Conservation (phyloP, 2,888 invertebrate genomes). For the Mythimna ferrago region DNA sequence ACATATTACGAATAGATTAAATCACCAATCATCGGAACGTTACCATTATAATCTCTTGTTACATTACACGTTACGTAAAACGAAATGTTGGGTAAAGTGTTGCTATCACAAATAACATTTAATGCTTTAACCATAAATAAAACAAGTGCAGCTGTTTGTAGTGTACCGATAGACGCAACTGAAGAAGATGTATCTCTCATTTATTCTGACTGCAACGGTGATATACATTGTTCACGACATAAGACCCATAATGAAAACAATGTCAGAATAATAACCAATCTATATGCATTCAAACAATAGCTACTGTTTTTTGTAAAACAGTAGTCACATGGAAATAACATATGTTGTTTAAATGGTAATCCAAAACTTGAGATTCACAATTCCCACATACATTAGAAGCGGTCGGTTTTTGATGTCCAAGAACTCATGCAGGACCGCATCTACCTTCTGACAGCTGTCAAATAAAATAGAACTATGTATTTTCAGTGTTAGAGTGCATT, state of each 20-base stretch:
- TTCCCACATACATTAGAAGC: conserved; percentile 80
- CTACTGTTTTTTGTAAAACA: conserved; percentile 74
- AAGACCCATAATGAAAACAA: conserved; percentile 43
- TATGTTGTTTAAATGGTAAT: conserved; percentile 77
- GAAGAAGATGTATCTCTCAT: conserved; percentile 19
- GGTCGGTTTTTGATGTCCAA: conserved; percentile 70
- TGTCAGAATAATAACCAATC: conserved; percentile 67
- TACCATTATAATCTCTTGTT: not conserved
- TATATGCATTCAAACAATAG: conserved; percentile 68
- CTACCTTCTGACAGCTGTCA: conserved; percentile 22
- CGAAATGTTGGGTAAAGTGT: not conserved
- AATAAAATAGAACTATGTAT: conserved; percentile 26
- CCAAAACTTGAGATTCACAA: conserved; percentile 67
- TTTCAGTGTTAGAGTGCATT: conserved; percentile 22
- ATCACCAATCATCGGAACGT: too few relatives aligned
- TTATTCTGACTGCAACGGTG: conserved; percentile 31
- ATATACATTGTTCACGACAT: conserved; percentile 24
- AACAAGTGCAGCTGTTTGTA: conserved; percentile 7
- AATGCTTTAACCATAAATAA: not conserved
- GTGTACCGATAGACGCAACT: not conserved
- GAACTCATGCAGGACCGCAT: conserved; percentile 46
- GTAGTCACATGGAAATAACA: conserved; percentile 76
- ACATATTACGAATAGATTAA: too few relatives aligned
- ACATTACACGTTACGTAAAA: too few relatives aligned
- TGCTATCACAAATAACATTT: not conserved